Base-by-base conservation (phyloP, 2,888 invertebrate species). In the Stenurella melanura region DNA sequence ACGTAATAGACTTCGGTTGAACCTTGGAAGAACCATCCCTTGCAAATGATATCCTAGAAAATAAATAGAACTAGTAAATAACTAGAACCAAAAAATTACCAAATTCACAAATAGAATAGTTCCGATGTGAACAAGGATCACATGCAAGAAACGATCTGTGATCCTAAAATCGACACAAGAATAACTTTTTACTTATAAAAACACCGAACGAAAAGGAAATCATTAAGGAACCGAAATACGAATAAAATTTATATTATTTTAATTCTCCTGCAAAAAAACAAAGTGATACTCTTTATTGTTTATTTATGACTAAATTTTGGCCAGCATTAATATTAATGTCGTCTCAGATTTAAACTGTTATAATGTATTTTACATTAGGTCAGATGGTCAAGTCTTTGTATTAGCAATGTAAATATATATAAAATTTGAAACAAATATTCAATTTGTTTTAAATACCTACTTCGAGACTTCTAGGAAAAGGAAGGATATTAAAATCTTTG, bases 311-410 rank as follows among this genome's bases (percentile, higher is more conserved):
- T 42, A 63, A 71, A 57, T 71, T 71, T 58, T 18, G 61, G 34
- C 60, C 60, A 26, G 6, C 61, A 42, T 60, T 60, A 71, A 71
- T 71, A 71, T 71, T 71, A 71, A 71, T 61, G 42, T 18, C 18
- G 58, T 34, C 58, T 58, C 26, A 17, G 61, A 57, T 61, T 38
- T 60, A 61, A 61, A 74, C 74, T 68, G 74, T 74, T 74, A 74
- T 71, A 71, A 71, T 74, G 74, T 74, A 68, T 74, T 67, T 74
- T 74, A 56, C 74, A 74, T 74, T 74, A 74, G 74, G 74, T 74
- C 74, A 74, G 74, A 74, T 74, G 74, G 74, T 74, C 74, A 63
- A 74, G 60, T 74, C 50, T 69, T 54, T 63, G 19, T 2, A 60
- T 74, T 61, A 50, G 42, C 57, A 61, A 54, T 61, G 54, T 63